Evolutionary conservation across 1,140 invertebrate species (phyloP).

Genomic region (Sesamia nonagrioides): DNA sequence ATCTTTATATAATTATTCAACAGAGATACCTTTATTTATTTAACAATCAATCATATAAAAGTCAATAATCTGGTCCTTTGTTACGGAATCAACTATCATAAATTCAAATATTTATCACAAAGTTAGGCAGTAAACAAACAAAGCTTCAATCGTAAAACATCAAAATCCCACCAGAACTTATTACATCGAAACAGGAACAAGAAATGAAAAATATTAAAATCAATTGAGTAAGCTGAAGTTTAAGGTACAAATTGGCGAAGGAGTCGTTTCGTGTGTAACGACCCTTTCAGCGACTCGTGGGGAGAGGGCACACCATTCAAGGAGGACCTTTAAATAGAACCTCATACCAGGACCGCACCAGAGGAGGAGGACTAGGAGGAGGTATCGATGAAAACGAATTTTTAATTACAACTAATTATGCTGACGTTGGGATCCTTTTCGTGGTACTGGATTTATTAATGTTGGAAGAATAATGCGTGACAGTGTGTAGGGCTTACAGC

Average conservation of each 20-base stretch:
- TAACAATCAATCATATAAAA: not conserved
- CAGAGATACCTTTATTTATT: not conserved
- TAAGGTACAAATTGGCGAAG: not conserved
- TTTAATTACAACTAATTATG: slow-evolving; percentile 1
- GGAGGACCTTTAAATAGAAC: slow-evolving; percentile 61
- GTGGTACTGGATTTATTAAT: not conserved
- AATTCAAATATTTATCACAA: not conserved
- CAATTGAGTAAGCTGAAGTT: slow-evolving; percentile 19
- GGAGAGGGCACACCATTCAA: slow-evolving; percentile 28
- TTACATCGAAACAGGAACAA: slow-evolving; percentile 1
- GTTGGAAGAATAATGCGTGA: not conserved
- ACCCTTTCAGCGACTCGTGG: not conserved
- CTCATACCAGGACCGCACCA: slow-evolving; percentile 54
- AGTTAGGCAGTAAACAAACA: slow-evolving; percentile 2
- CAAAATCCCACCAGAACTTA: not conserved
- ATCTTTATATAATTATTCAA: not conserved
- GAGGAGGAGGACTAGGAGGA: too few species aligned
- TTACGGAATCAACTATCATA: not conserved
- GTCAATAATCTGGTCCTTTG: not conserved
- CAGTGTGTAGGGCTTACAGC: not conserved
- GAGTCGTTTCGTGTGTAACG: slow-evolving; percentile 18
- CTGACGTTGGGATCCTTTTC: not conserved
- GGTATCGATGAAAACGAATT: slow-evolving; percentile 49
- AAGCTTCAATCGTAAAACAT: not conserved
- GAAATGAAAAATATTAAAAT: slow-evolving; percentile 14